Base-by-base conservation (phyloP, 2,888 invertebrate species). In the Actias luna region DNA sequence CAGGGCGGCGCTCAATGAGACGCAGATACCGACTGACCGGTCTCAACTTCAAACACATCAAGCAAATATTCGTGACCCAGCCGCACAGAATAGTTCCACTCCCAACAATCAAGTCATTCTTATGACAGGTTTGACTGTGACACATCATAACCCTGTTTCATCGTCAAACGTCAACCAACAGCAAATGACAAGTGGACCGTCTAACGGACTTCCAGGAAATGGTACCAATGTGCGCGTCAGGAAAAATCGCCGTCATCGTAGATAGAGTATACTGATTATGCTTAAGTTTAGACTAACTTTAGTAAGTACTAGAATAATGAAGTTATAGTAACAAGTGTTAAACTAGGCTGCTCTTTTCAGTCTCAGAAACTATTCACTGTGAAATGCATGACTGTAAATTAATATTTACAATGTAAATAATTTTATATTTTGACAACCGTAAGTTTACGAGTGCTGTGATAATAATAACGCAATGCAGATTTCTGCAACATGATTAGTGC, bases 401-500 rank as follows among this genome's bases (percentile, higher is more conserved):
- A 12, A 50, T 25, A 12, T 50, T 22, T 50, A 50, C 46, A 10
- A 50, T 50, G 46, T 50, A 50, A 50, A 50, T 50, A 50, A 12
- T 50, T 33, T 25, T 70, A 78, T 83, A 78, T 78, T 72, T 80
- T 82, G 85, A 88, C 86, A 80, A 76, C 80, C 74, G 80, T 86
- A 85, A 85, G 83, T 80, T 81, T 83, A 84, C 77, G 82, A 90
- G 87, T 89, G 89, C 91, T 91, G 91, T 91, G 91, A 91, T 90
- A 89, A 80, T 62, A 73, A 71, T 81, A 76, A 76, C 77, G 75
- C 73, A 75, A 80, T 83, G 77, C 75, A 55, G 29, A 29, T 42
- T 42, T 42, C n/a, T 42, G 42, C n/a, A 39, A 16, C n/a, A 18
- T 29, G 16, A 55, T 72, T 68, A 69, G 76, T 78, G 73, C 77